Conservation (phyloP, 2,797 vertebrate genomes). For the Anniella stebbinsi region DNA sequence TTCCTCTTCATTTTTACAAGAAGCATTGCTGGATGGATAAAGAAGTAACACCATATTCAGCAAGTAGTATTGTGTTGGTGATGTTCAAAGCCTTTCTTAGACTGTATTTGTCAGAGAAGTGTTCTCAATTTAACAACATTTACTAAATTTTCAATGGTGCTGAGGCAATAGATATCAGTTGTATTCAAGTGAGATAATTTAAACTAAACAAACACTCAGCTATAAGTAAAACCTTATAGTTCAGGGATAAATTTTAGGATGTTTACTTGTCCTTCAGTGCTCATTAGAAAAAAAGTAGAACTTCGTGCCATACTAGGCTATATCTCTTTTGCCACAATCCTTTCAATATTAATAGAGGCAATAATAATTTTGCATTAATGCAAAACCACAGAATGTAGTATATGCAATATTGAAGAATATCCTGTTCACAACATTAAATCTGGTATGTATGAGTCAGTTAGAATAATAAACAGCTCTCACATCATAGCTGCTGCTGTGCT, state of each 20-base stretch:
- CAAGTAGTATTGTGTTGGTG: not conserved
- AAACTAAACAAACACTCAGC: not conserved
- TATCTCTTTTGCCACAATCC: slow-evolving; percentile 33
- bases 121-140: not conserved
- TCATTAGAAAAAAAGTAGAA: slow-evolving; percentile 45
- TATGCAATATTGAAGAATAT: slow-evolving; percentile 61
- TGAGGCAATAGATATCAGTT: not conserved
- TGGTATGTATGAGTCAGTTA: slow-evolving; percentile 61
- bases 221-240: not conserved
- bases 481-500: slow-evolving; percentile 74
- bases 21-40: not conserved
- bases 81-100: not conserved
- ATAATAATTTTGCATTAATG: slow-evolving; percentile 57
- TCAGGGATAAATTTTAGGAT: slow-evolving; percentile 45
- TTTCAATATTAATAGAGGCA: slow-evolving; percentile 67
- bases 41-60: not conserved
- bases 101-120: not conserved
- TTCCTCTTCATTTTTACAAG: not conserved
- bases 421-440: slow-evolving; percentile 60
- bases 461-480: slow-evolving; percentile 64
- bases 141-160: slow-evolving; percentile 52
- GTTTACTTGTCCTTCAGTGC: slow-evolving; percentile 45
- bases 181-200: not conserved
- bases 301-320: slow-evolving; percentile 32
- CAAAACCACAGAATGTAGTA: slow-evolving; percentile 58